Base-by-base conservation (phyloP, 2,113 vertebrate genomes). In the Alosa alosa region DNA sequence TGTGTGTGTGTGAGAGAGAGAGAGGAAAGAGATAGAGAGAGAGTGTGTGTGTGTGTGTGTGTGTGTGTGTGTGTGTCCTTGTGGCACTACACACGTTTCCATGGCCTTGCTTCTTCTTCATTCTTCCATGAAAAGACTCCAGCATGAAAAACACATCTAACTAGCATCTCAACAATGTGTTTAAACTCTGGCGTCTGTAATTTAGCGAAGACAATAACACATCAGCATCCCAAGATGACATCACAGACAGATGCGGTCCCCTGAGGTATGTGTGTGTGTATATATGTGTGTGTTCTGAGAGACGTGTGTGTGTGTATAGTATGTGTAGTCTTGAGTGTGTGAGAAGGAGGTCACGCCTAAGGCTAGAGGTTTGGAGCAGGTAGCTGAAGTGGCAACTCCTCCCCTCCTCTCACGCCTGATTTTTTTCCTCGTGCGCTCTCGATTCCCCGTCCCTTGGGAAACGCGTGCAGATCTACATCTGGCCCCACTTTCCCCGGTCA, bases 381-480 rank as follows among this genome's bases (percentile, higher is more conserved):
- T 72, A 72, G 64, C 64, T 36, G 64, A 31, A 52, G 50, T 17
- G 50, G 50, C 50, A 10, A 52, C 50, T 52, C 50, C 50, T 52
- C 50, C 50, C 50, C 11, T 11, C 50, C 50, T 13, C 50, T 52
- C 50, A 52, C 11, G 49, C 22, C 82, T 15, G 47, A 2, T 47
- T 85, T 50, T 85, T 82, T 55, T 84, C 86, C 83, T 87, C 84
- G 78, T 60, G 36, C 13, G 50, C 83, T 85, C 83, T 64, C 52
- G 81, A 82, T 52, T 84, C 64, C 82, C n/a, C 31, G 17, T 55
- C 55, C 82, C 78, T 64, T 84, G 87, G 81, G 86, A 88, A 82
- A 84, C 52, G 15, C 86, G 45, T 36, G 85, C 83, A 60, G 86
- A 57, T 2, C 25, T 85, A 82, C 89, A 89, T 82, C 86, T 84